Evolutionary conservation across 2,113 vertebrate species (phyloP).

Genomic region (Aphyosemion australe): DNA sequence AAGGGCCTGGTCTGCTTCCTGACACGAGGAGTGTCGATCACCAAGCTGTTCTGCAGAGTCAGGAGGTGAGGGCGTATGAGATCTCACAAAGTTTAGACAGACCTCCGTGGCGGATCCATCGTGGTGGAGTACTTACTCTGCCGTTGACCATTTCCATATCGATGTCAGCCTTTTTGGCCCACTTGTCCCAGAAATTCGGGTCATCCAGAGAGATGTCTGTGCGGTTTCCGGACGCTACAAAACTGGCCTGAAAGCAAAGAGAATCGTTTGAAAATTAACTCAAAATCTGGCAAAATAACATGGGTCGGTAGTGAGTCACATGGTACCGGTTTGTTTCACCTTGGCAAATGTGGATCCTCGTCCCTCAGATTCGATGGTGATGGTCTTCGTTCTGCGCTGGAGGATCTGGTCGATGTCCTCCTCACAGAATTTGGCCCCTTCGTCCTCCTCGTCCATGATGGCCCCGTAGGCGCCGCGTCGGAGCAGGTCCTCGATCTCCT

Average conservation of each 20-base stretch:
- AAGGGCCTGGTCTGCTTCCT: conserved; percentile 96
- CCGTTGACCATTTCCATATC: conserved; percentile 93
- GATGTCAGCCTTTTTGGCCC: conserved; percentile 99
- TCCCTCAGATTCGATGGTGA: conserved; percentile 97
- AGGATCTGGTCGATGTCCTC: conserved; percentile 99
- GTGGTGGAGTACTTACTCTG: conserved; percentile 86
- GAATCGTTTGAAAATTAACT: conserved; percentile 19
- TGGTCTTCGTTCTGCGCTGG: conserved; percentile 96
- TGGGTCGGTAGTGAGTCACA: too few relatives aligned
- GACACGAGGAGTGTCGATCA: conserved; percentile 97
- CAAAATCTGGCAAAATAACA: neutral
- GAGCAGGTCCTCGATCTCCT: conserved; percentile 96
- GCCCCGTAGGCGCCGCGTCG: conserved; percentile 95
- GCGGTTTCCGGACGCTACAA: conserved; percentile 97
- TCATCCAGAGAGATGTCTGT: conserved; percentile 98
- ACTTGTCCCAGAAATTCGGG: conserved; percentile 99
- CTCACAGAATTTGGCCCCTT: conserved; percentile 98
- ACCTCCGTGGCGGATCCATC: neutral
- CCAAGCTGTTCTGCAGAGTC: conserved; percentile 91
- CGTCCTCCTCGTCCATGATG: conserved; percentile 98
- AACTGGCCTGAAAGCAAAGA: conserved; percentile 90
- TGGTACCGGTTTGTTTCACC: too few relatives aligned
- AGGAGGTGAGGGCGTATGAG: neutral
- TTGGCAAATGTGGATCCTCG: conserved; percentile 98
- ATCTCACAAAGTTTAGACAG: conserved; percentile 5